Evolutionary conservation across 1,140 invertebrate species (phyloP).

Genomic region (Sogatella furcifera): DNA sequence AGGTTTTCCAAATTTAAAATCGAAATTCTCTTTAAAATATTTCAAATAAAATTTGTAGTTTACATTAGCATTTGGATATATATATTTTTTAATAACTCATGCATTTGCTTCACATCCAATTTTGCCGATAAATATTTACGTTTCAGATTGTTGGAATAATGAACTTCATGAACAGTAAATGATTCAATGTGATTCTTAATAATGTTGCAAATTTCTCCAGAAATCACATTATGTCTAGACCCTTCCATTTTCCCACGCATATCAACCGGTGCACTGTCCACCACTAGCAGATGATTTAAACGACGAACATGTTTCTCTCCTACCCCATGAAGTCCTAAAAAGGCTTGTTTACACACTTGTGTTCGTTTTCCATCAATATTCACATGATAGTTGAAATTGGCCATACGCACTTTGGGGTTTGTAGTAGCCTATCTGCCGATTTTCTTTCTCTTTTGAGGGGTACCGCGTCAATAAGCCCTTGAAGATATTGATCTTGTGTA

Average conservation of each 20-base stretch:
- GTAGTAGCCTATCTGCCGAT: too few species aligned
- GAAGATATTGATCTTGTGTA: too few species aligned
- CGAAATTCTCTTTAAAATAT: constrained; percentile 21
- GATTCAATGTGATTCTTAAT: constrained; percentile 12
- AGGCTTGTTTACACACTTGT: too few species aligned
- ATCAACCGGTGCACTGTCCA: constrained; percentile 6
- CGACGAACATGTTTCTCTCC: not conserved
- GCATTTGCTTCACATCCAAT: constrained; percentile 5
- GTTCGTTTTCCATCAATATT: constrained; percentile 1
- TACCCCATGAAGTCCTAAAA: too few species aligned
- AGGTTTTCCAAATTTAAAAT: constrained; percentile 20
- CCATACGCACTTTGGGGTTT: not conserved
- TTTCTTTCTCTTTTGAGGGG: too few species aligned
- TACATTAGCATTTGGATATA: constrained; percentile 20
- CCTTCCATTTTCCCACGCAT: constrained; percentile 2
- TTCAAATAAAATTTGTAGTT: constrained; percentile 17
- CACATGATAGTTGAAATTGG: not conserved
- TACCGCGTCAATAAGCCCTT: too few species aligned
- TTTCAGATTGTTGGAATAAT: constrained; percentile 11
- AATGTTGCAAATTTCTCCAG: constrained; percentile 7
- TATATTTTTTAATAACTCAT: constrained; percentile 11
- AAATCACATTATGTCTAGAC: constrained; percentile 5
- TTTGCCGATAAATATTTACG: constrained; percentile 6
- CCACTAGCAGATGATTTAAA: constrained; percentile 4
- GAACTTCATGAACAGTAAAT: constrained; percentile 7